Evolutionary conservation across 2,113 vertebrate species (phyloP).

Genomic region (Chroicocephalus ridibundus): DNA sequence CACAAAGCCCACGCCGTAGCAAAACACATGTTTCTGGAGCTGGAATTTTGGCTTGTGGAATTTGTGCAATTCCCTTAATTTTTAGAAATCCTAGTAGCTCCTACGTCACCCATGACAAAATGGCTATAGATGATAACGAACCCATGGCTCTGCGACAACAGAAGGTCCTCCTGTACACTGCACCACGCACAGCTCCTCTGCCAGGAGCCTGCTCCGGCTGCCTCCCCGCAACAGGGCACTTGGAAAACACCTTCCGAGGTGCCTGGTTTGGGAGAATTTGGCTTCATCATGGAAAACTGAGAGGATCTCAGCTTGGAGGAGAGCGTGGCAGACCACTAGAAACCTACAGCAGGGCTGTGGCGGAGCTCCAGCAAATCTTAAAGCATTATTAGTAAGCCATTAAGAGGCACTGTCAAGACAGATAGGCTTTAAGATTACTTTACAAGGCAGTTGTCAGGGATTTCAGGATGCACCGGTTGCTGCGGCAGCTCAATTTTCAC

Average conservation of each 20-base stretch:
- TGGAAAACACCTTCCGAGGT: neutral
- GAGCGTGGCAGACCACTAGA: neutral
- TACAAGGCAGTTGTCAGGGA: constrained; percentile 16
- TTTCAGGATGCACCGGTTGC: neutral
- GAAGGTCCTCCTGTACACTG: accelerated
- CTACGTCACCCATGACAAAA: neutral
- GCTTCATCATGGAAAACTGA: neutral
- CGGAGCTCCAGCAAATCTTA: neutral
- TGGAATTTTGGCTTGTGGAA: neutral
- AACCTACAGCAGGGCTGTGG: neutral
- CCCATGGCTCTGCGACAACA: neutral
- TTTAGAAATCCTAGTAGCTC: neutral
- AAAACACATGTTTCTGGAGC: accelerated
- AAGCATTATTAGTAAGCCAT: constrained; percentile 19
- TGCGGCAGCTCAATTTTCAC: neutral
- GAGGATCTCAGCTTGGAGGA: neutral
- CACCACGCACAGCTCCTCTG: neutral
- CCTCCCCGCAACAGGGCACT: neutral
- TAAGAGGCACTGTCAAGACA: constrained; percentile 13
- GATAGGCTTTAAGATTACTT: neutral
- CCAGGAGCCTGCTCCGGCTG: neutral
- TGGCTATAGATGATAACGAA: neutral
- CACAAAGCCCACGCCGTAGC: neutral
- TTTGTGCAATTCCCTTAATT: neutral
- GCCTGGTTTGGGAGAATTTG: neutral